Evolutionary conservation across 1,140 invertebrate species (phyloP).

Genomic region (Drosophila obscura): DNA sequence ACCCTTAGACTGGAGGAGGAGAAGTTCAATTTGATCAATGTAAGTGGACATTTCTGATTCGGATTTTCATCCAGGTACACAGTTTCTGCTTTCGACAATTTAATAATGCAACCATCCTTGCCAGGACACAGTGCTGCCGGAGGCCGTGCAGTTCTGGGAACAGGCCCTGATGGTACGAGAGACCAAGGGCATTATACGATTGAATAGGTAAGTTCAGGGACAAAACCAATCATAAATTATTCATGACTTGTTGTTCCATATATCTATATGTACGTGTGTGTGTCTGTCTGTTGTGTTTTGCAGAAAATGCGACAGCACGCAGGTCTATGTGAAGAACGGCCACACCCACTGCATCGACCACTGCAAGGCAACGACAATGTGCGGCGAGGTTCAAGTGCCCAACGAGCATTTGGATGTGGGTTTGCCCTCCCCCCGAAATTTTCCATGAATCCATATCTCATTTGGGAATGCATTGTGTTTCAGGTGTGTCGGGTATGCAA

Average conservation of each 20-base stretch:
- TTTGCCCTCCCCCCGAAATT: conserved; percentile 32
- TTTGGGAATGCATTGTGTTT: neutral
- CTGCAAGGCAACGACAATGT: conserved; percentile 94
- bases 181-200: conserved; percentile 91
- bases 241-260: conserved; percentile 9
- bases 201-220: conserved; percentile 90
- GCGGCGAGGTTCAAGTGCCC: conserved; percentile 96
- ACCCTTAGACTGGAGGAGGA: conserved; percentile 88
- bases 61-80: neutral
- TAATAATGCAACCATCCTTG: neutral
- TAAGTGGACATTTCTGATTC: conserved; percentile 85
- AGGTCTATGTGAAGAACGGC: conserved; percentile 92
- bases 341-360: conserved; percentile 94
- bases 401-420: conserved; percentile 95
- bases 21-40: conserved; percentile 93
- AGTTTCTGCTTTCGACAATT: conserved; percentile 8
- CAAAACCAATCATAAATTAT: conserved; percentile 14
- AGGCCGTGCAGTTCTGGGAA: conserved; percentile 97
- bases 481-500: conserved; percentile 94
- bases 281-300: conserved; percentile 41
- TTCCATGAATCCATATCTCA: neutral
- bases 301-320: conserved; percentile 92
- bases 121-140: conserved; percentile 95
- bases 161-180: conserved; percentile 93
- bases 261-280: neutral